phyloP scores from a whole-genome alignment of 2,113 vertebrate genomes.

The Eclectus roratus region DNA sequence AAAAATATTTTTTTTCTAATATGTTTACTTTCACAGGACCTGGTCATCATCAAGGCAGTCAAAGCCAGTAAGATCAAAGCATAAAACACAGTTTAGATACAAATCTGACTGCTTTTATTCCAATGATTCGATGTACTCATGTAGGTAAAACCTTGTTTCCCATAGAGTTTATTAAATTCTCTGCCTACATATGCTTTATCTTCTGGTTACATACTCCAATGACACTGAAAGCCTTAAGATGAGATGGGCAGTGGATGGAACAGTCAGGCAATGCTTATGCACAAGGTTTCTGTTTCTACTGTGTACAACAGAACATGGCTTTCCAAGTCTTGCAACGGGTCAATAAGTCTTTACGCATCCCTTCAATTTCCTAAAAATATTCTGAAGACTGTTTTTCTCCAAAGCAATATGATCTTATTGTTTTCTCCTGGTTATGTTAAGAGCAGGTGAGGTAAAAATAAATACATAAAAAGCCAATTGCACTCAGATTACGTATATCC shows the following conservation, averaged over 20 bases:
- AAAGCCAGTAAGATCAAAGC: background rate
- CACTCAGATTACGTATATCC: background rate
- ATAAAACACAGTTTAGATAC: background rate
- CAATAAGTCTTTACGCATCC: accelerated
- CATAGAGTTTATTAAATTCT: background rate
- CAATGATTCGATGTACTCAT: background rate
- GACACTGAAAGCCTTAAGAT: background rate
- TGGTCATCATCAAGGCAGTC: background rate
- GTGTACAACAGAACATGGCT: background rate
- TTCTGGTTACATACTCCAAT: background rate
- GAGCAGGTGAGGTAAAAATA: background rate
- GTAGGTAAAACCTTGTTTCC: background rate
- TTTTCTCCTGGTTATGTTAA: background rate
- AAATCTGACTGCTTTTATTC: background rate
- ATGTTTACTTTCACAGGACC: background rate
- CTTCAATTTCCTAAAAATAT: background rate
- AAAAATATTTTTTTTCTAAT: background rate
- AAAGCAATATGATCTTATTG: background rate
- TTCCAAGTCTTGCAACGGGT: background rate
- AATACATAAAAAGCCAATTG: background rate
- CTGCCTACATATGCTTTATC: background rate
- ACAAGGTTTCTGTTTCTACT: background rate
- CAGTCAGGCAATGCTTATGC: background rate
- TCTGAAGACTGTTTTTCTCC: background rate
- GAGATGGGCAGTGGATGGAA: background rate